Conservation (phyloP, 2,888 invertebrate genomes). For the Crematogaster levior region DNA sequence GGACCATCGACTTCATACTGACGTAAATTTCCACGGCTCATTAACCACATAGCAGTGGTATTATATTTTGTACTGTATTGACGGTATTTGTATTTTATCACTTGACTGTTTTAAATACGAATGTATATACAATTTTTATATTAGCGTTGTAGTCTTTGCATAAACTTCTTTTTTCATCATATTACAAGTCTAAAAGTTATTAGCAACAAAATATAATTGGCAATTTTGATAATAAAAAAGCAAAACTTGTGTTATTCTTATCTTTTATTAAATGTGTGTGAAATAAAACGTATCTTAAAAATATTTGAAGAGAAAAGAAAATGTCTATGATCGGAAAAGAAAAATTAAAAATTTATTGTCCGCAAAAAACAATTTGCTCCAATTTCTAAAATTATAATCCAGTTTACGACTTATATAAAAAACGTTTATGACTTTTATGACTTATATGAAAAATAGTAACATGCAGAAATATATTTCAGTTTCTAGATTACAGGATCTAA, state of each 20-base stretch:
- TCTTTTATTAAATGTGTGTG: background rate
- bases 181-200: background rate
- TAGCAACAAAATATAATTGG: background rate
- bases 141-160: background rate
- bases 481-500: constrained; percentile 9
- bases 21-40: background rate
- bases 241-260: background rate
- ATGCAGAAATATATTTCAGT: background rate
- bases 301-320: background rate
- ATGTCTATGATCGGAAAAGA: background rate
- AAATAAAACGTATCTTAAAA: background rate
- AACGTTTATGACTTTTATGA: no score
- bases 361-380: background rate
- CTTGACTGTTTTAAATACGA: background rate
- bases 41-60: background rate
- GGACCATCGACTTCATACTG: constrained; percentile 6
- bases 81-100: background rate
- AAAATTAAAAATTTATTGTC: background rate
- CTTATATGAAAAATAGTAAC: background rate
- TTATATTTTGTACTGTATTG: background rate
- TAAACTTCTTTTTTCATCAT: background rate
- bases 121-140: background rate
- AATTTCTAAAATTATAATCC: background rate
- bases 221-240: background rate
- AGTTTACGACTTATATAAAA: background rate